A percentile compares a stretch with the other conserved stretches of the same genome.
These are phyloP conservation scores for Zaprionus obscuricornis DNA, from an alignment of 2,888 invertebrate species.

Conservation along the genomic window DNA sequence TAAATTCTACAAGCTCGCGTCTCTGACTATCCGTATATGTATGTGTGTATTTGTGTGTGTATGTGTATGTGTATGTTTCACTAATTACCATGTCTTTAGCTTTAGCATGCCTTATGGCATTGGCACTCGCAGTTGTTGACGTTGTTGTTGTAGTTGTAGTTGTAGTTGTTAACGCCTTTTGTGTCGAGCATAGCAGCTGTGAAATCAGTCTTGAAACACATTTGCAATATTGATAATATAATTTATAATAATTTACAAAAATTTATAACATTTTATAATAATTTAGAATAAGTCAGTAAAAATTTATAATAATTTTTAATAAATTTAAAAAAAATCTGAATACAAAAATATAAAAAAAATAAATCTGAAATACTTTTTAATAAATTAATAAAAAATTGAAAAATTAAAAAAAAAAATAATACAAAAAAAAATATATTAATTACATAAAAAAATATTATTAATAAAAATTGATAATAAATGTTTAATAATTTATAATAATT, in stretches of 20 bases:
- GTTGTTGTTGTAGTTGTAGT: not conserved
- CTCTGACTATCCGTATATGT: conserved; percentile 3
- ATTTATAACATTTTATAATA: too few species aligned
- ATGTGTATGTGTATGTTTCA: conserved; percentile 45
- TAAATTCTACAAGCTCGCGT: conserved; percentile 57
- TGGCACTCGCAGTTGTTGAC: conserved; percentile 59
- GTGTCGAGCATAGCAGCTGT: conserved; percentile 16
- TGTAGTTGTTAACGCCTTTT: conserved; percentile 37
- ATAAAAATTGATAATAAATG: too few species aligned
- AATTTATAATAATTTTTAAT: too few species aligned
- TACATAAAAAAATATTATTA: too few species aligned
- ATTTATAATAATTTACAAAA: not conserved
- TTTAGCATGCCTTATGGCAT: conserved; percentile 71
- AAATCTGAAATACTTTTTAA: too few species aligned
- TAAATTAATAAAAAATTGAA: too few species aligned
- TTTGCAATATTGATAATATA: not conserved
- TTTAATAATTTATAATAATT: too few species aligned
- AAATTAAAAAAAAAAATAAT: too few species aligned
- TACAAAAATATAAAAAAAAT: too few species aligned
- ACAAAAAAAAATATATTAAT: too few species aligned
- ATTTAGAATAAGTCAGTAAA: too few species aligned
- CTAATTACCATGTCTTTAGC: conserved; percentile 78
- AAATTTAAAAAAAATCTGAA: too few species aligned
- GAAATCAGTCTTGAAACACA: not conserved
- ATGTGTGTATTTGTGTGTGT: conserved; percentile 11